A percentile compares a stretch with the other conserved stretches of the same genome.
Evolutionary conservation across 2,888 invertebrate genomes (phyloP).

Genomic region (Caenorhabditis imperialis): DNA sequence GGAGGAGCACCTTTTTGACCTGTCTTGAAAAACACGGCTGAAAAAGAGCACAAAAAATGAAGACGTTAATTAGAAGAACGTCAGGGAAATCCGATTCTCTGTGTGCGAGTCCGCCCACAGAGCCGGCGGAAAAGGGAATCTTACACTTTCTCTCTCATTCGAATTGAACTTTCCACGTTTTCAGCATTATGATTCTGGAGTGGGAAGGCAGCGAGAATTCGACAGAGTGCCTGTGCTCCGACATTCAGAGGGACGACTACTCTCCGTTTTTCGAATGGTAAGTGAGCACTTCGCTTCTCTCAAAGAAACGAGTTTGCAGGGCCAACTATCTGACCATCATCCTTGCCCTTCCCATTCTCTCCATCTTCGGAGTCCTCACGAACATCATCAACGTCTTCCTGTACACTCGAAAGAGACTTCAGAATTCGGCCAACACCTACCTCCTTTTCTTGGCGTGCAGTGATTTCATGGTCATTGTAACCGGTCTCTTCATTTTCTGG

Average conservation of each 20-base stretch:
- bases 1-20: not conserved
- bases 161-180: slow-evolving; percentile 1
- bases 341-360: slow-evolving; percentile 72
- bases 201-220: slow-evolving; percentile 56
- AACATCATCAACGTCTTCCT: slow-evolving; percentile 77
- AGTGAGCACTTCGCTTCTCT: slow-evolving; percentile 2
- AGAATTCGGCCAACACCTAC: slow-evolving; percentile 76
- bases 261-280: slow-evolving; percentile 76
- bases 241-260: slow-evolving; percentile 77
- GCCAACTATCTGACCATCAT: slow-evolving; percentile 72
- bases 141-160: slow-evolving; percentile 6
- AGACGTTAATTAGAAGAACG: slow-evolving; percentile 47
- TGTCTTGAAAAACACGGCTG: not conserved
- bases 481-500: slow-evolving; percentile 78
- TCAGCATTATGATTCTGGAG: slow-evolving; percentile 63
- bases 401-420: slow-evolving; percentile 70
- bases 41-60: not conserved
- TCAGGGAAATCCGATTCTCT: slow-evolving; percentile 36
- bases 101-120: slow-evolving; percentile 28
- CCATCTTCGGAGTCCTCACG: slow-evolving; percentile 77
- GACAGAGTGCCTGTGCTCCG: slow-evolving; percentile 74
- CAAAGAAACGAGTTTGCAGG: slow-evolving; percentile 44
- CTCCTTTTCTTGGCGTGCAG: slow-evolving; percentile 75
- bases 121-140: not conserved
- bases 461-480: slow-evolving; percentile 77